phyloP scores from a whole-genome alignment of 2,113 vertebrate species.

The Scalopus aquaticus region DNA sequence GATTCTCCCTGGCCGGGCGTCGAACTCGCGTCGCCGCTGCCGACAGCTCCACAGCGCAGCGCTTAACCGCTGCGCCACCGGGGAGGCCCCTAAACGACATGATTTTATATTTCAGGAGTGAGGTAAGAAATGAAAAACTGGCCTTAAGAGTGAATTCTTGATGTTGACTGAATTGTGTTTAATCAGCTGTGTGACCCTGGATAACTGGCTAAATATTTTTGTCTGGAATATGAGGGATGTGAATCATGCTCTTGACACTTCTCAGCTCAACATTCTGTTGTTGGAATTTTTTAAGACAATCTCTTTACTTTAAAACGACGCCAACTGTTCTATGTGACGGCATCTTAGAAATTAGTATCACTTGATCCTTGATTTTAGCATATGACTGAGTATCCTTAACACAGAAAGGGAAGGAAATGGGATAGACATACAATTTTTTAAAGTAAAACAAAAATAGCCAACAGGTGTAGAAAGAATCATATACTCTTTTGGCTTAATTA shows the following conservation, averaged over 20 bases:
- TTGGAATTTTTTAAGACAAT: conserved; percentile 14
- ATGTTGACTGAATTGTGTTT: neutral
- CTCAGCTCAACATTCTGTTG: neutral
- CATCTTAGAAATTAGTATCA: conserved; percentile 3
- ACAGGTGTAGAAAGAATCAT: neutral
- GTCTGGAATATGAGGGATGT: neutral
- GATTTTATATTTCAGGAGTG: conserved; percentile 19
- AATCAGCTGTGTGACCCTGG: neutral
- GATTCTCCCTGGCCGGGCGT: no score
- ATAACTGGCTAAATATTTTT: neutral
- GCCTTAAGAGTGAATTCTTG: neutral
- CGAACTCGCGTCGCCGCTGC: no score
- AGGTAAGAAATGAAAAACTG: neutral
- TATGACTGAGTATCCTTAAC: neutral
- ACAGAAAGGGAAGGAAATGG: neutral
- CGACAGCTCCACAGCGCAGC: no score
- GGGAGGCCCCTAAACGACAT: conserved; percentile 12
- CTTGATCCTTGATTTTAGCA: neutral
- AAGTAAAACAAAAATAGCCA: neutral
- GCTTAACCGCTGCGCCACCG: no score
- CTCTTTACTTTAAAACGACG: neutral
- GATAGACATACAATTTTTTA: neutral
- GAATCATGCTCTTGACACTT: conserved; percentile 4
- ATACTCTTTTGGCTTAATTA: neutral
- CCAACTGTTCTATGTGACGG: neutral